Base-by-base conservation (phyloP, 2,113 vertebrate species). In the Lycaon pictus region DNA sequence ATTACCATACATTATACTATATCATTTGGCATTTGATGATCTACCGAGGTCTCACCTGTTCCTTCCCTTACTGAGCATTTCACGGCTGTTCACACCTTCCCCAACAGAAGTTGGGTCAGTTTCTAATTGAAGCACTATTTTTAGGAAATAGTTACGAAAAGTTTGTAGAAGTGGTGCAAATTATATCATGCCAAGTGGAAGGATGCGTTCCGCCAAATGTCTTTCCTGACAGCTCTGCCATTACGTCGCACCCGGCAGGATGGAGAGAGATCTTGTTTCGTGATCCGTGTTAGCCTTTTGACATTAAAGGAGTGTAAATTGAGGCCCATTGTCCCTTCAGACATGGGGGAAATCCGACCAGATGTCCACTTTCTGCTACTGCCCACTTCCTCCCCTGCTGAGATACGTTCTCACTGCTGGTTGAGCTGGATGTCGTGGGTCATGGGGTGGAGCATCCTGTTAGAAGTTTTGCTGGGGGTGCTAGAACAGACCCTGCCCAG, bases 21-120 rank as follows among this genome's bases (percentile, higher is more conserved):
- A 98, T 98, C 98, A 98, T 98, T 98, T 99, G 98, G 98, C 98
- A 98, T 98, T 97, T 98, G 98, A 98, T 98, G 98, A 98, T 98
- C 96, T 98, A 96, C 98, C 81, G 87, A 97, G 97, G 98, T 98
- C 98, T 99, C 95, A 98, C 98, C 98, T 98, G 98, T 87, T 97
- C 98, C 95, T 97, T 98, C 95, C 96, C 90, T 96, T 96, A 97
- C 23, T 65, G 96, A 98, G 81, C 80, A 60, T 97, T 98, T 98
- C 96, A 97, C 60, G 96, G 89, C 55, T 97, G 95, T 95, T 98
- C 97, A 98, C 98, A 98, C 97, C 98, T 98, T 98, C 92, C 98
- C 88, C 97, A 97, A 82, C 92, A 98, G 98, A 96, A 97, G 92
- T 96, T 96, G 96, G 98, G 98, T 97, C 98, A 98, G 48, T 97